Conservation (phyloP, 1,140 invertebrate genomes). For the Trachelipus rathkii region DNA sequence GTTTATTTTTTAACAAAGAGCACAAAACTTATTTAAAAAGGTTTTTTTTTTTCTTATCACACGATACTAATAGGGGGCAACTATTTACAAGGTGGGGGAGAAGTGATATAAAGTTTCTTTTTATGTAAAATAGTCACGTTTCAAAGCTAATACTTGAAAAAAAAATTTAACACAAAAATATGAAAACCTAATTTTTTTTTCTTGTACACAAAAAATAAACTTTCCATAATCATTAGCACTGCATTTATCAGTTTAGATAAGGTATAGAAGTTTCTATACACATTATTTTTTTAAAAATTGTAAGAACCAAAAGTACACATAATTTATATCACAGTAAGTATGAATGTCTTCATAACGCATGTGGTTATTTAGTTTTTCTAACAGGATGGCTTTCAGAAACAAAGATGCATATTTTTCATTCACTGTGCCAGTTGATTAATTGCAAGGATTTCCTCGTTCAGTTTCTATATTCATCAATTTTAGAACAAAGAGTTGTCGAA, state of each 20-base stretch:
- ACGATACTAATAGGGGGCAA: background rate
- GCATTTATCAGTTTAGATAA: background rate
- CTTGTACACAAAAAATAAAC: background rate
- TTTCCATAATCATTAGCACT: background rate
- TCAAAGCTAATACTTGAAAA: background rate
- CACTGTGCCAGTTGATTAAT: background rate
- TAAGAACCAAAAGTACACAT: conserved; percentile 2
- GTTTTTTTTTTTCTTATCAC: background rate
- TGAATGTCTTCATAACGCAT: conserved; percentile 2
- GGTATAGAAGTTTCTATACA: background rate
- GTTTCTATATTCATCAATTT: too few species aligned
- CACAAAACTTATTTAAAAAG: background rate
- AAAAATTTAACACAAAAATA: background rate
- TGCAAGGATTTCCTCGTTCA: too few species aligned
- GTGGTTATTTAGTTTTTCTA: background rate
- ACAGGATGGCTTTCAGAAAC: background rate
- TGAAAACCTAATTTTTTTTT: too few species aligned
- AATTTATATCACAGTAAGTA: conserved; percentile 11
- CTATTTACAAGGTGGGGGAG: background rate
- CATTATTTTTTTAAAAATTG: background rate
- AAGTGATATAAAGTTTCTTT: background rate
- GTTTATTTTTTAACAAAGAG: background rate
- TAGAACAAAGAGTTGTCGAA: too few species aligned
- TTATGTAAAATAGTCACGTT: background rate
- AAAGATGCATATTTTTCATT: background rate